Percentiles rank a stretch among this genome's conserved stretches.
Evolutionary conservation across 2,888 invertebrate genomes (phyloP).

Genomic region (Ceriagrion tenellum): DNA sequence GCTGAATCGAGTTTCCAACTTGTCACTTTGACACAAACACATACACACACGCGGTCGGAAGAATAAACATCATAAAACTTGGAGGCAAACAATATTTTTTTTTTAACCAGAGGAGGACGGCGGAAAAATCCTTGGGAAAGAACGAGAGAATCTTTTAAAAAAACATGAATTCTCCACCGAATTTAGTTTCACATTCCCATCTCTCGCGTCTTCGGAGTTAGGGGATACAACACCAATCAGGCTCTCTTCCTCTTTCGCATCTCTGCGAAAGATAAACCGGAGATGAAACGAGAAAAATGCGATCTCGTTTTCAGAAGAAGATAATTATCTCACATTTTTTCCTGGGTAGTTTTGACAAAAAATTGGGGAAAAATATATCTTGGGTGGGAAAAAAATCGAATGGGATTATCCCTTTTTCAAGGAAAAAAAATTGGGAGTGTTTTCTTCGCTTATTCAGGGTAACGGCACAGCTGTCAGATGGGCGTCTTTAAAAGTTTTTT

Average conservation of each 20-base stretch:
- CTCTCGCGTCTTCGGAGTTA: neutral
- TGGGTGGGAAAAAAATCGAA: no score
- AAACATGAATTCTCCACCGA: neutral
- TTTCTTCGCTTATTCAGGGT: neutral
- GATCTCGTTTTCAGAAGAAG: neutral
- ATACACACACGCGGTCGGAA: neutral
- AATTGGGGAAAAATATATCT: neutral
- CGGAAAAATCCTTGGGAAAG: neutral
- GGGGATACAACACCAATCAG: neutral
- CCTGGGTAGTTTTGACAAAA: neutral
- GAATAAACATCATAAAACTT: neutral
- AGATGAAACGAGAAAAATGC: neutral
- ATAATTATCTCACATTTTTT: neutral
- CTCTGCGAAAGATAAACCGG: neutral
- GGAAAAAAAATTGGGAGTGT: no score
- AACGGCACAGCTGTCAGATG: neutral
- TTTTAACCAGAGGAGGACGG: neutral
- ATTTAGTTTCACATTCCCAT: neutral
- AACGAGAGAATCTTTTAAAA: neutral
- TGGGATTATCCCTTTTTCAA: no score
- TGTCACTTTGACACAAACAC: neutral
- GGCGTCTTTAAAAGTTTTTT: neutral
- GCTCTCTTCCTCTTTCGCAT: conserved; percentile 32
- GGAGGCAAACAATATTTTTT: neutral
- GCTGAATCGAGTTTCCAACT: neutral